A percentile compares a stretch with the other conserved stretches of the same genome.
phyloP scores from a whole-genome alignment of 2,888 invertebrate species.

The Epinotia brunnichana region DNA sequence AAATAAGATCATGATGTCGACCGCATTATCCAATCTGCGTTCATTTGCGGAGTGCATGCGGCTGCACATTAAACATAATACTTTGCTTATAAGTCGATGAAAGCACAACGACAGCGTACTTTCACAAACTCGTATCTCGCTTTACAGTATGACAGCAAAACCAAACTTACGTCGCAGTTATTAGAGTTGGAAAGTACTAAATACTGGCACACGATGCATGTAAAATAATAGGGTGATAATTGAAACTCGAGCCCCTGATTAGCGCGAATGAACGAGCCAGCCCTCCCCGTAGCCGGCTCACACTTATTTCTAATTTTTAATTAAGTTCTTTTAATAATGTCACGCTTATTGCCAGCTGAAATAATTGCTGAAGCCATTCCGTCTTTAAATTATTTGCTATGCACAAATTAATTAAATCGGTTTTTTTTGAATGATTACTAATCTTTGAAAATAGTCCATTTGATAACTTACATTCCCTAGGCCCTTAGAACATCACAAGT shows the following conservation, averaged over 20 bases:
- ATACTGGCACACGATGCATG: no score
- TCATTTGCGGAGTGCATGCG: slow-evolving; percentile 35
- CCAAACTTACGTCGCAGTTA: background rate
- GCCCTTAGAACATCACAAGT: no score
- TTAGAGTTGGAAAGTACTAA: background rate
- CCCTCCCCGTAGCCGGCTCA: slow-evolving; percentile 25
- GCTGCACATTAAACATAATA: slow-evolving; percentile 48
- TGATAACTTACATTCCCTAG: background rate
- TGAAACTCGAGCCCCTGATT: slow-evolving; percentile 69
- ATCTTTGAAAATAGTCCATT: background rate
- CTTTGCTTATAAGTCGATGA: slow-evolving; percentile 56
- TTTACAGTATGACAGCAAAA: background rate
- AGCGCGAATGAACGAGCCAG: slow-evolving; percentile 61
- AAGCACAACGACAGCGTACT: slow-evolving; percentile 50
- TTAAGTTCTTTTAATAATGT: slow-evolving; percentile 25
- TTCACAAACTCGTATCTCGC: slow-evolving; percentile 1
- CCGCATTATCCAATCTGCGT: slow-evolving; percentile 43
- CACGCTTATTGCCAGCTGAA: slow-evolving; percentile 17
- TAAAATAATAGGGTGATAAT: slow-evolving; percentile 45
- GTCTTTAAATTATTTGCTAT: background rate
- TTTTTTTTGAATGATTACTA: background rate
- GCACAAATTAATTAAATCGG: background rate
- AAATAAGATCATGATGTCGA: slow-evolving; percentile 38
- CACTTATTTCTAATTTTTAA: slow-evolving; percentile 35
- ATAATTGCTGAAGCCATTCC: slow-evolving; percentile 16